phyloP scores from a whole-genome alignment of 2,113 vertebrate genomes.

The Lamprologus sp. region DNA sequence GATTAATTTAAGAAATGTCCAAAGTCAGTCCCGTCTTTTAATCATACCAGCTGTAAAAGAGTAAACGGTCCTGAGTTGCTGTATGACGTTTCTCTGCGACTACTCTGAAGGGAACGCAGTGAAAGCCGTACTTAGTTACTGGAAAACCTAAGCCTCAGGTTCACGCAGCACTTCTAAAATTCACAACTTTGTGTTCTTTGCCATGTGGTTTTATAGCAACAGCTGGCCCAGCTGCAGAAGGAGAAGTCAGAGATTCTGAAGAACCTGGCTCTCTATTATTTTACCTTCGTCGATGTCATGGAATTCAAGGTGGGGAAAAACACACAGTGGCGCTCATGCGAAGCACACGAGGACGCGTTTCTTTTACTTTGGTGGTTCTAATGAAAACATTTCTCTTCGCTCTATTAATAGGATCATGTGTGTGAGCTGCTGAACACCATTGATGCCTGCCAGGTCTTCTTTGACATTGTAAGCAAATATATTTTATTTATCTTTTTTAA shows the following conservation, averaged over 20 bases:
- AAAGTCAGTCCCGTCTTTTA: neutral
- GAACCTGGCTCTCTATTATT: constrained; percentile 98
- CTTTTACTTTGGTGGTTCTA: neutral
- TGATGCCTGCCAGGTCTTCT: constrained; percentile 98
- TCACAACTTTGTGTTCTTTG: neutral
- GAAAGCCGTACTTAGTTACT: neutral
- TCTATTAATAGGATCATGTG: constrained; percentile 83
- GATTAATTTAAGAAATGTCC: neutral
- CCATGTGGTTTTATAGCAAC: constrained; percentile 83
- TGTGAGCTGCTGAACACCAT: constrained; percentile 98
- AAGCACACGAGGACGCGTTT: rapidly evolving
- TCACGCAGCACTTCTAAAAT: neutral
- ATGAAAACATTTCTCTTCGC: neutral
- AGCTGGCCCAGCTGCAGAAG: constrained; percentile 98
- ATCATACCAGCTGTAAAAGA: neutral
- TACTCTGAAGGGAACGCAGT: neutral
- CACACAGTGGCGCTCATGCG: rapidly evolving
- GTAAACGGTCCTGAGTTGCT: rapidly evolving
- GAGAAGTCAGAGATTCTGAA: constrained; percentile 99
- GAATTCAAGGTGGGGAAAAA: constrained; percentile 87
- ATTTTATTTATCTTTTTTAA: neutral
- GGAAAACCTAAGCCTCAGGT: neutral
- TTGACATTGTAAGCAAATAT: constrained; percentile 89
- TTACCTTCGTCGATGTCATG: constrained; percentile 99
- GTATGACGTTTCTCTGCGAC: neutral